Evolutionary conservation across 2,113 vertebrate species (phyloP).

Genomic region (Micromys minutus): DNA sequence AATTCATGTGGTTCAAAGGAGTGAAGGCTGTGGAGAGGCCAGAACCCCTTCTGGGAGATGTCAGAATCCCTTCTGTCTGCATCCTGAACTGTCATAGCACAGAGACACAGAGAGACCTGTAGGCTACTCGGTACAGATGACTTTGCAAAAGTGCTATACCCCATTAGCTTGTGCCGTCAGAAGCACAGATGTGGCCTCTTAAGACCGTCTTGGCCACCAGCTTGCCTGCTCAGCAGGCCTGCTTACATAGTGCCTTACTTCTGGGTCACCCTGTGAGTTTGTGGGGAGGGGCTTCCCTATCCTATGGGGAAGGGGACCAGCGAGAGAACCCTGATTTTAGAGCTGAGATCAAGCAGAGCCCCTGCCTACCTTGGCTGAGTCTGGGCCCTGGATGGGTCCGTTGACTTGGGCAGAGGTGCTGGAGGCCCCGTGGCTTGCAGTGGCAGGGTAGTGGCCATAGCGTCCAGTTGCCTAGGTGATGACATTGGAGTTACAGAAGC

Average conservation of each 20-base stretch:
- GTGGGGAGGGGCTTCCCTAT: not conserved
- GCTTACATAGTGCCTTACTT: not conserved
- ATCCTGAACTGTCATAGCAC: not conserved
- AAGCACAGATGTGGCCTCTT: not conserved
- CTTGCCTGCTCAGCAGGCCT: rapidly evolving
- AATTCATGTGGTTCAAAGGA: rapidly evolving
- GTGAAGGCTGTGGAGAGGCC: rapidly evolving
- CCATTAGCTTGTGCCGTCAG: not conserved
- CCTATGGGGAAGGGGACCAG: not conserved
- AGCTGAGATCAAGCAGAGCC: not conserved
- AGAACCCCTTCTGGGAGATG: rapidly evolving
- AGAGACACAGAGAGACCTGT: too few species aligned
- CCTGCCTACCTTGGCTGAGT: conserved; percentile 78
- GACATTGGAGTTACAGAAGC: conserved; percentile 82
- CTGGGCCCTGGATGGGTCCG: conserved; percentile 76
- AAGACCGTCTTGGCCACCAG: not conserved
- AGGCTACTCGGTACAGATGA: rapidly evolving
- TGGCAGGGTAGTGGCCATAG: conserved; percentile 71
- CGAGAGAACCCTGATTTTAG: conserved; percentile 48
- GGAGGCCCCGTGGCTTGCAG: conserved; percentile 4
- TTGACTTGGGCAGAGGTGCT: conserved; percentile 38
- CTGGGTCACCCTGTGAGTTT: not conserved
- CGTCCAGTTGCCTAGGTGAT: conserved; percentile 91
- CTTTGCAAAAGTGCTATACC: not conserved
- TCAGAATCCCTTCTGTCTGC: not conserved